Percentiles rank a stretch among this genome's conserved stretches.
Evolutionary conservation across 1,140 invertebrate species (phyloP).

Genomic region (Drosophila elegans): DNA sequence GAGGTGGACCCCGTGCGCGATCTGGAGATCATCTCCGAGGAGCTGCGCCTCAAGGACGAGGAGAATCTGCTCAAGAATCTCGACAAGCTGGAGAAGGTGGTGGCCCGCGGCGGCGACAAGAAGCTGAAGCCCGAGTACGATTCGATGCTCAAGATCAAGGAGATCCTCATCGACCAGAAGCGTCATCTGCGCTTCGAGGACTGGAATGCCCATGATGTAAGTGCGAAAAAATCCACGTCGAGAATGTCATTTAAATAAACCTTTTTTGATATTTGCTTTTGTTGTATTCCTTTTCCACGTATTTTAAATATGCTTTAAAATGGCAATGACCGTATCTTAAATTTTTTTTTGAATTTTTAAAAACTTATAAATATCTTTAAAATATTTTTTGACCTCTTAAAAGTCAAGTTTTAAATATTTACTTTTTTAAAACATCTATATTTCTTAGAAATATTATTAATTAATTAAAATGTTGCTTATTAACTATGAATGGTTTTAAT

Average conservation of each 20-base stretch:
- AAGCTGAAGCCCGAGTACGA: slow-evolving; percentile 98
- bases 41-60: slow-evolving; percentile 97
- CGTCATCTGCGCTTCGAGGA: slow-evolving; percentile 96
- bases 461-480: no score
- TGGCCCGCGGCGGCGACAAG: slow-evolving; percentile 96
- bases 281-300: not conserved
- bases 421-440: no score
- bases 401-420: no score
- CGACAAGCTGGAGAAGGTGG: slow-evolving; percentile 95
- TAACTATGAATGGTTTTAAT: no score
- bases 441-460: no score
- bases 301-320: not conserved
- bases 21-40: slow-evolving; percentile 98
- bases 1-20: slow-evolving; percentile 99
- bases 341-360: no score
- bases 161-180: slow-evolving; percentile 94
- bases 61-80: slow-evolving; percentile 92
- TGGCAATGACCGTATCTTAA: not conserved
- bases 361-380: no score
- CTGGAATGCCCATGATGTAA: slow-evolving; percentile 97
- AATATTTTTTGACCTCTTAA: no score
- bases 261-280: no score
- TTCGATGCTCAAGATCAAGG: slow-evolving; percentile 93
- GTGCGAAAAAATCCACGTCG: slow-evolving; percentile 63
- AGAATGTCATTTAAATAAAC: not conserved